Percentiles rank a stretch among this genome's conserved stretches.
Evolutionary conservation across 1,140 invertebrate genomes (phyloP).

Genomic region (Orius insidiosus): DNA sequence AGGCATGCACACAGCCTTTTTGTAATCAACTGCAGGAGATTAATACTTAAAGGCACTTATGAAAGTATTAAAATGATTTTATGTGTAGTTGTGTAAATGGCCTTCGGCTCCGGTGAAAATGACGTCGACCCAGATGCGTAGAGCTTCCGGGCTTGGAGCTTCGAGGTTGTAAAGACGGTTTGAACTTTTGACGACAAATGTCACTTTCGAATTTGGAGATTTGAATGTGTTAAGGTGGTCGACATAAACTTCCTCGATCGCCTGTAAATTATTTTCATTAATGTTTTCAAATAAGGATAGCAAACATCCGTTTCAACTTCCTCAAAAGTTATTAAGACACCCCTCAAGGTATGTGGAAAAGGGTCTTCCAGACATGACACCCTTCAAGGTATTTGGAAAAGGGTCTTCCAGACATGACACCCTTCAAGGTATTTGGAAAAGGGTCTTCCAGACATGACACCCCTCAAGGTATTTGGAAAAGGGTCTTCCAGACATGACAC

Average conservation of each 20-base stretch:
- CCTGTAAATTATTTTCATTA: slow-evolving; percentile 33
- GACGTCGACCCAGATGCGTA: slow-evolving; percentile 95
- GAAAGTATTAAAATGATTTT: not conserved
- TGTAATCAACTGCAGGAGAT: too few relatives aligned
- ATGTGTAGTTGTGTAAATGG: slow-evolving; percentile 41
- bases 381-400: too few relatives aligned
- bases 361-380: too few relatives aligned
- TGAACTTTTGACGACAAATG: slow-evolving; percentile 91
- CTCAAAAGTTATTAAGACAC: too few relatives aligned
- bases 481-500: too few relatives aligned
- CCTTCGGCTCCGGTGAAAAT: slow-evolving; percentile 77
- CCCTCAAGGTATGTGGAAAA: too few relatives aligned
- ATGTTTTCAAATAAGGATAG: too few relatives aligned
- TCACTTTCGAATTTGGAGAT: slow-evolving; percentile 75
- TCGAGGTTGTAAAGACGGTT: slow-evolving; percentile 79
- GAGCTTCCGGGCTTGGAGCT: slow-evolving; percentile 82
- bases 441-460: too few relatives aligned
- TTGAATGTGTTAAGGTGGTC: slow-evolving; percentile 86
- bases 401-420: too few relatives aligned
- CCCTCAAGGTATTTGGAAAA: too few relatives aligned
- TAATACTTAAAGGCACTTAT: not conserved
- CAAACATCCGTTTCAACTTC: too few relatives aligned
- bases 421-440: too few relatives aligned
- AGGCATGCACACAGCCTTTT: not conserved
- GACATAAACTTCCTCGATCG: slow-evolving; percentile 92